A percentile compares a stretch with the other conserved stretches of the same genome.
phyloP scores from a whole-genome alignment of 1,140 invertebrate species.

The Zophobas atratus region DNA sequence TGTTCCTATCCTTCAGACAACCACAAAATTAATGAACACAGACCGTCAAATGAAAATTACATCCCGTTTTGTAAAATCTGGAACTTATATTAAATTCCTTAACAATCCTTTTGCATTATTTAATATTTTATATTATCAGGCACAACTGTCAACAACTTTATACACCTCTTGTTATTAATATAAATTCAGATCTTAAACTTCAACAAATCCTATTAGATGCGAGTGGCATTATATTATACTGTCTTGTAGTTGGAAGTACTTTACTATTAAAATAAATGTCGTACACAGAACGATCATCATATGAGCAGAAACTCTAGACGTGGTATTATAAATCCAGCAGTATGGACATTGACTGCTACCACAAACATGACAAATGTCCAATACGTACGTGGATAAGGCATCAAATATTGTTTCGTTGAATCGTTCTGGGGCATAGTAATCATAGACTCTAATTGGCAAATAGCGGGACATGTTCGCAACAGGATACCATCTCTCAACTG shows the following conservation, averaged over 20 bases:
- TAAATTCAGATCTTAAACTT: constrained; percentile 33
- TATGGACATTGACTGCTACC: constrained; percentile 98
- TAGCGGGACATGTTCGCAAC: constrained; percentile 97
- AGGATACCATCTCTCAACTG: constrained; percentile 94
- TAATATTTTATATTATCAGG: constrained; percentile 26
- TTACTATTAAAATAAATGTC: constrained; percentile 63
- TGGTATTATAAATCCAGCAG: constrained; percentile 91
- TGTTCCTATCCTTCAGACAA: neutral
- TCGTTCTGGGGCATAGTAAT: constrained; percentile 97
- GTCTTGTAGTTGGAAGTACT: constrained; percentile 65
- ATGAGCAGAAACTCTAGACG: constrained; percentile 68
- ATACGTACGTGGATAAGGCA: constrained; percentile 86
- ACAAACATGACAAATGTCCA: constrained; percentile 98
- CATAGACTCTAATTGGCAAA: constrained; percentile 91
- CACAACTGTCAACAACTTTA: constrained; percentile 11
- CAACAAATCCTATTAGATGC: constrained; percentile 29
- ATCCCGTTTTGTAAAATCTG: constrained; percentile 16
- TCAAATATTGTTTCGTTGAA: constrained; percentile 97
- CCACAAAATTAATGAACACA: constrained; percentile 50
- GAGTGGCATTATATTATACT: constrained; percentile 31
- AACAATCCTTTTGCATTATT: constrained; percentile 5
- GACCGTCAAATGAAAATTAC: constrained; percentile 21
- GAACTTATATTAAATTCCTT: constrained; percentile 44
- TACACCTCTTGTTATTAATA: constrained; percentile 35
- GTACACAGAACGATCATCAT: constrained; percentile 60